Conservation (phyloP, 2,113 vertebrate species). For the Microtus richardsoni region DNA sequence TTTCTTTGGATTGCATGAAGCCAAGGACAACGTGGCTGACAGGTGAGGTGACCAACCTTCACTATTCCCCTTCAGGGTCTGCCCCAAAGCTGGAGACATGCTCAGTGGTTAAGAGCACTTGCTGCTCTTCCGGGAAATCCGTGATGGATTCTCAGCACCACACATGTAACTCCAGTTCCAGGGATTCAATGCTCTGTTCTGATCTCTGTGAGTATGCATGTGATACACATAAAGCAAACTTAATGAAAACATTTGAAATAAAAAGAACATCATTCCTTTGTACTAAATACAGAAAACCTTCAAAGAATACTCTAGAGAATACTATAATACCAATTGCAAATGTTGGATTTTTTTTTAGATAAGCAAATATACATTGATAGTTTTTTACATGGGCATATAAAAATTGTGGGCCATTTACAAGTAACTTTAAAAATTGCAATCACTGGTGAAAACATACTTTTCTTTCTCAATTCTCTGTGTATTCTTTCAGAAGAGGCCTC, state of each 20-base stretch:
- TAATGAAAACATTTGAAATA: not conserved
- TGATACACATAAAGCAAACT: not conserved
- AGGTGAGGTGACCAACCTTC: not conserved
- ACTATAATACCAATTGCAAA: not conserved
- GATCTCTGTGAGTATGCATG: not conserved
- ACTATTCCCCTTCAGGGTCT: not conserved
- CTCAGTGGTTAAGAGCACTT: not conserved
- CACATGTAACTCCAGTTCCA: not conserved
- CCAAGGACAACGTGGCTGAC: not conserved
- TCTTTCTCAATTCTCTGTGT: not conserved
- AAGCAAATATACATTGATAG: not conserved
- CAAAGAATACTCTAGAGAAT: not conserved
- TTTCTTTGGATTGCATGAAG: slow-evolving; percentile 15
- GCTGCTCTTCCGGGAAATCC: not conserved
- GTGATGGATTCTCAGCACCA: not conserved
- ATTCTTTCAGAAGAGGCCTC: not conserved
- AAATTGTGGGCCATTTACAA: not conserved
- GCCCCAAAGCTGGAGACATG: not conserved
- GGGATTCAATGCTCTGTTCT: not conserved
- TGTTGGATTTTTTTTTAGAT: not conserved
- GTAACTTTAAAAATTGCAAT: slow-evolving; percentile 2
- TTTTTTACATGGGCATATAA: not conserved
- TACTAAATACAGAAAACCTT: not conserved
- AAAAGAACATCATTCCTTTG: not conserved
- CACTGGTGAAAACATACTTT: not conserved